These are phyloP conservation scores for Xyliphius kryptos DNA, from an alignment of 2,113 vertebrate species.

Conservation along the genomic window DNA sequence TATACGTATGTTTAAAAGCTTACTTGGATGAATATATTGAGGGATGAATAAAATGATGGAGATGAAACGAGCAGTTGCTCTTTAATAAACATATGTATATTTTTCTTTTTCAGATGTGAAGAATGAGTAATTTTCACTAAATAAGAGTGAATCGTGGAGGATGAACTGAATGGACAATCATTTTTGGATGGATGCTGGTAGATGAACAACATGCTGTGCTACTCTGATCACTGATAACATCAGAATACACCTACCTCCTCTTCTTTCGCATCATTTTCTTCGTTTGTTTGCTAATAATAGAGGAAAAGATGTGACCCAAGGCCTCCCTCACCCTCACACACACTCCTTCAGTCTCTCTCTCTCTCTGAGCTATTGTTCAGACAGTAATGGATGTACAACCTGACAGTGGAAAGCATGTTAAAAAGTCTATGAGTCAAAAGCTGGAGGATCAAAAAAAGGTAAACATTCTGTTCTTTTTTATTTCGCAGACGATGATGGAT, in stretches of 20 bases:
- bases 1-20: no score
- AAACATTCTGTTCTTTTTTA: no score
- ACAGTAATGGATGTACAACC: slow-evolving; percentile 90
- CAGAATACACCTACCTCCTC: no score
- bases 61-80: neutral
- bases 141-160: neutral
- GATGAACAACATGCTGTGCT: slow-evolving; percentile 37
- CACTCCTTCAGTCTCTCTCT: slow-evolving; percentile 27
- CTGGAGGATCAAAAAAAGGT: slow-evolving; percentile 99
- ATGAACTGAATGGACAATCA: no score
- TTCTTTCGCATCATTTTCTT: neutral
- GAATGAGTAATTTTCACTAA: slow-evolving; percentile 1
- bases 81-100: slow-evolving; percentile 8
- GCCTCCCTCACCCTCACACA: slow-evolving; percentile 43
- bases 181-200: slow-evolving; percentile 27
- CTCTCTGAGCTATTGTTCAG: slow-evolving; percentile 64
- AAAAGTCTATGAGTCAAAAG: slow-evolving; percentile 92
- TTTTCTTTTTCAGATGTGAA: slow-evolving; percentile 65
- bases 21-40: no score
- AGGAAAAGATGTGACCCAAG: slow-evolving; percentile 72
- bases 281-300: slow-evolving; percentile 38
- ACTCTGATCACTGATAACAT: slow-evolving; percentile 25
- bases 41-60: no score
- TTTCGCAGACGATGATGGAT: no score
- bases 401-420: slow-evolving; percentile 89